Evolutionary conservation across 2,888 invertebrate genomes (phyloP).

Genomic region (Alsophila aescularia): DNA sequence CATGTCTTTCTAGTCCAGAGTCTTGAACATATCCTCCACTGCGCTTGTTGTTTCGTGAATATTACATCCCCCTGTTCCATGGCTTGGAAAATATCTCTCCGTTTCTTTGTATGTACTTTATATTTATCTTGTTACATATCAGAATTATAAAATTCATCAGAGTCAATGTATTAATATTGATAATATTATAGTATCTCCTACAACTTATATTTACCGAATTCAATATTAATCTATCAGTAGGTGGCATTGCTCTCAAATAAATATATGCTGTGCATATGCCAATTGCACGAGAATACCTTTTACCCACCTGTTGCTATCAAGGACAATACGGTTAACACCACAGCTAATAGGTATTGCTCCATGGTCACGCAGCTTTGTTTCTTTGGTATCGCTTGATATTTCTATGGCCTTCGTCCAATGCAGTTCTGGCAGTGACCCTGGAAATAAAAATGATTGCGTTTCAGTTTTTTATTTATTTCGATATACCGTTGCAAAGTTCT

Average conservation of each 20-base stretch:
- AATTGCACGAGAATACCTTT: constrained; percentile 18
- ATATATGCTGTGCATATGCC: neutral
- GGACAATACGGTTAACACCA: constrained; percentile 57
- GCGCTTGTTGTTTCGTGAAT: too few species aligned
- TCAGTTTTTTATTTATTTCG: constrained; percentile 1
- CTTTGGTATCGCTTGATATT: constrained; percentile 22
- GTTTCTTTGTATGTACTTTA: too few species aligned
- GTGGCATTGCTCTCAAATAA: neutral
- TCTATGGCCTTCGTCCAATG: constrained; percentile 8
- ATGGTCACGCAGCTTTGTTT: constrained; percentile 37
- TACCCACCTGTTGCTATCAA: constrained; percentile 67
- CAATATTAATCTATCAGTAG: too few species aligned
- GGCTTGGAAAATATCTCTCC: too few species aligned
- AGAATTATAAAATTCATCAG: too few species aligned
- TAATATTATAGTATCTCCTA: too few species aligned
- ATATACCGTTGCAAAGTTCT: neutral
- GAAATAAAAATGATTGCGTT: constrained; percentile 14
- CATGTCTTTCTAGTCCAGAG: too few species aligned
- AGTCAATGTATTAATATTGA: too few species aligned
- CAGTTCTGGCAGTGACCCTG: constrained; percentile 28
- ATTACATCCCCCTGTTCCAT: too few species aligned
- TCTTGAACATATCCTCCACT: too few species aligned
- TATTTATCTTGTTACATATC: too few species aligned
- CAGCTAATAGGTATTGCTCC: constrained; percentile 58
- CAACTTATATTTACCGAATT: too few species aligned